Conservation (phyloP, 2,797 vertebrate genomes). For the Anguilla anguilla region DNA sequence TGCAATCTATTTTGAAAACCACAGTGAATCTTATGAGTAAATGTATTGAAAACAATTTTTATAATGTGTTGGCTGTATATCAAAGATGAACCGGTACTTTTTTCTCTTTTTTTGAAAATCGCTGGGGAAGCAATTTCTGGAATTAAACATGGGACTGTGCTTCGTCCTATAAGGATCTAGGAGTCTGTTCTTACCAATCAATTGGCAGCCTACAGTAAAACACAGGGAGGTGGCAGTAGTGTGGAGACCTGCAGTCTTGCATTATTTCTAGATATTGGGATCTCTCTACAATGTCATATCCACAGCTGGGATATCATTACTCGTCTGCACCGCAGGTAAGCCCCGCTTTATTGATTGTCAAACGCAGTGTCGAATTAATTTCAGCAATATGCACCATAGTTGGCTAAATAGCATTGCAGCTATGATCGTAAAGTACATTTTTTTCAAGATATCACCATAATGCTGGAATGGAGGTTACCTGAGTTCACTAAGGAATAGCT, state of each 20-base stretch:
- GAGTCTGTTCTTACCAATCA: slow-evolving; percentile 81
- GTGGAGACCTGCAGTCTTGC: slow-evolving; percentile 80
- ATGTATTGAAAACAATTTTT: slow-evolving; percentile 34
- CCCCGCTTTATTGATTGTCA: slow-evolving; percentile 20
- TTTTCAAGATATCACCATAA: slow-evolving; percentile 27
- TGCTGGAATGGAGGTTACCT: slow-evolving; percentile 43
- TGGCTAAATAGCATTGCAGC: slow-evolving; percentile 50
- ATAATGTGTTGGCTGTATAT: slow-evolving; percentile 49
- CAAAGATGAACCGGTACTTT: slow-evolving; percentile 36
- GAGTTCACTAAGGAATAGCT: slow-evolving; percentile 45
- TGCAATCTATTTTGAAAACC: slow-evolving; percentile 29
- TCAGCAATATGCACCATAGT: slow-evolving; percentile 48
- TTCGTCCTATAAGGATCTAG: slow-evolving; percentile 87
- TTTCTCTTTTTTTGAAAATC: slow-evolving; percentile 58
- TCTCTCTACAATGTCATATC: slow-evolving; percentile 89
- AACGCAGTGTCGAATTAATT: slow-evolving; percentile 39
- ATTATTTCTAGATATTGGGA: slow-evolving; percentile 72
- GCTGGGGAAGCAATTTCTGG: slow-evolving; percentile 68
- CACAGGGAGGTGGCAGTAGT: slow-evolving; percentile 73
- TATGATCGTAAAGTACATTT: slow-evolving; percentile 36
- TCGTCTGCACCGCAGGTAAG: slow-evolving; percentile 91
- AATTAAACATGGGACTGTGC: slow-evolving; percentile 82
- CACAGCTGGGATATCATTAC: slow-evolving; percentile 95
- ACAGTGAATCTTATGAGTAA: not conserved
- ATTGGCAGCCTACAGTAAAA: slow-evolving; percentile 73